These are phyloP conservation scores for Melierax canorus DNA, from an alignment of 2,113 vertebrate species.

Conservation along the genomic window DNA sequence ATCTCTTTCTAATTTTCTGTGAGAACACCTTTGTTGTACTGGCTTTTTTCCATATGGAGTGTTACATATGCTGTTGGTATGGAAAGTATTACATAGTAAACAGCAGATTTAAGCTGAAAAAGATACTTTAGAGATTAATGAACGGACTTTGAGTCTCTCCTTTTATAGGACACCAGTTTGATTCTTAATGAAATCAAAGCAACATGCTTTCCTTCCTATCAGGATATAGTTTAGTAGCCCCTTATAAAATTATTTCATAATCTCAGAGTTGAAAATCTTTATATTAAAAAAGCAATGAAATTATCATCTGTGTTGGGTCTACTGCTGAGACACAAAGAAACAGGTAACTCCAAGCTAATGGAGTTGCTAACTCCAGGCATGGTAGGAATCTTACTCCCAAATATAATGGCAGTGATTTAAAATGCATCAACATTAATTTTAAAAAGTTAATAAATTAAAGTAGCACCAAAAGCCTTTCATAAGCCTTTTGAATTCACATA, in stretches of 20 bases:
- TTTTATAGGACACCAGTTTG: not conserved
- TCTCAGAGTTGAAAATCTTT: not conserved
- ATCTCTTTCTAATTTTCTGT: slow-evolving; percentile 11
- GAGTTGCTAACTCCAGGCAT: not conserved
- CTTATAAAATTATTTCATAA: not conserved
- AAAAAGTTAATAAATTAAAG: not conserved
- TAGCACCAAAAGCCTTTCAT: not conserved
- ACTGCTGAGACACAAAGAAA: not conserved
- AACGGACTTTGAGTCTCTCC: not conserved
- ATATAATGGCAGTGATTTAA: not conserved
- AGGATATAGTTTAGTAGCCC: not conserved
- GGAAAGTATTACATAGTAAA: slow-evolving; percentile 30
- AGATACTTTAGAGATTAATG: slow-evolving; percentile 20
- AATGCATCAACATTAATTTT: not conserved
- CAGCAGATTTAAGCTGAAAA: slow-evolving; percentile 6
- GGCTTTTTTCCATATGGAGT: not conserved
- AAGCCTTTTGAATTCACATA: not conserved
- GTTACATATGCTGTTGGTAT: not conserved
- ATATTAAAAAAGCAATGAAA: not conserved
- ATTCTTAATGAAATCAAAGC: not conserved
- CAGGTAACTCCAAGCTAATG: not conserved
- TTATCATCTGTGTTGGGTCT: not conserved
- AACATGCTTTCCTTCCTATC: not conserved
- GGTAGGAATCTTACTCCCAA: not conserved
- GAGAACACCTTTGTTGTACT: slow-evolving; percentile 3